phyloP scores from a whole-genome alignment of 2,888 invertebrate species.

The Alsophila aescularia region DNA sequence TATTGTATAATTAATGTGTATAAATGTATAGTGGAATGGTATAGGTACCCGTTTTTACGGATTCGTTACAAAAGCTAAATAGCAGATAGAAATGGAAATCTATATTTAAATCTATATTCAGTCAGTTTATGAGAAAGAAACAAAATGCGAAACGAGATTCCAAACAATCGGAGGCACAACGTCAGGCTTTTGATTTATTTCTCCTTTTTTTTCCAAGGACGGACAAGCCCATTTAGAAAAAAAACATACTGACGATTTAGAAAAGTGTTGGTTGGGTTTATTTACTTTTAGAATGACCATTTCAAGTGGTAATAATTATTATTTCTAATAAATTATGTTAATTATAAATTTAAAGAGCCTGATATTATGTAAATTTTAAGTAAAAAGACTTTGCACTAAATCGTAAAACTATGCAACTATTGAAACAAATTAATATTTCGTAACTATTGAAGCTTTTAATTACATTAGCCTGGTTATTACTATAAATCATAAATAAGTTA shows the following conservation, averaged over 20 bases:
- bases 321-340: neutral
- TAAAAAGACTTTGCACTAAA: neutral
- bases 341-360: neutral
- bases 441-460: neutral
- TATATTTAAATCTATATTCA: neutral
- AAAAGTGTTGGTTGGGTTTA: no score
- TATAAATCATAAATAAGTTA: slow-evolving; percentile 22
- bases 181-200: slow-evolving; percentile 67
- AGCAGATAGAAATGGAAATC: no score
- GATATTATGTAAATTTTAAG: neutral
- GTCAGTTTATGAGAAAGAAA: slow-evolving; percentile 18
- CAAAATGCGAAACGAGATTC: slow-evolving; percentile 63
- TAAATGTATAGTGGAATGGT: slow-evolving; percentile 59
- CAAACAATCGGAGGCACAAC: slow-evolving; percentile 72
- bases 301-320: neutral
- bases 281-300: no score
- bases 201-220: slow-evolving; percentile 59
- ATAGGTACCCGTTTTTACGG: slow-evolving; percentile 50
- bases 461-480: slow-evolving; percentile 10
- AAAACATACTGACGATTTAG: neutral
- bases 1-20: slow-evolving; percentile 45
- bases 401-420: slow-evolving; percentile 4
- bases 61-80: slow-evolving; percentile 24
- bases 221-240: slow-evolving; percentile 61
- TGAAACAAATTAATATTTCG: neutral